Conservation (phyloP, 2,113 vertebrate genomes). For the Prolemur simus region DNA sequence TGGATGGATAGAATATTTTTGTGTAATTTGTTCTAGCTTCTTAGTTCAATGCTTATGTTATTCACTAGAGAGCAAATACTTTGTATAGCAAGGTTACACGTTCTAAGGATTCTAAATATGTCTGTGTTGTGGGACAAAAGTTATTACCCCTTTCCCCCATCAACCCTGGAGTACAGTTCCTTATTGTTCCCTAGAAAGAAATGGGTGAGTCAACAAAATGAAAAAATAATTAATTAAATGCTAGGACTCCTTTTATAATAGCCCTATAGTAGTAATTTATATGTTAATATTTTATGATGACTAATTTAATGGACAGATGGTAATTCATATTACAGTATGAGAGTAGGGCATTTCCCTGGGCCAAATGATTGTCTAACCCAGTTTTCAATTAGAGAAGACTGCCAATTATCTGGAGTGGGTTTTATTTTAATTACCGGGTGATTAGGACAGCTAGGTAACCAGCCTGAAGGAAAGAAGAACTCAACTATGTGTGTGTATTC, state of each 20-base stretch:
- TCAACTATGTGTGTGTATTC: constrained; percentile 1
- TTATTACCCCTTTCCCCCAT: not conserved
- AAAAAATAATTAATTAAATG: constrained; percentile 43
- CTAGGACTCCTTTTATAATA: constrained; percentile 46
- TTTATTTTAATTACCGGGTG: constrained; percentile 82
- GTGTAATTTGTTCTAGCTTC: not conserved
- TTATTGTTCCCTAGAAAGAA: constrained; percentile 57
- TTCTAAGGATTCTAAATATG: not conserved
- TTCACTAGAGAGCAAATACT: not conserved
- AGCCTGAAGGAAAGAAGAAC: constrained; percentile 61
- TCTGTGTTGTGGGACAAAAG: not conserved
- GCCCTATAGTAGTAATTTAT: constrained; percentile 63
- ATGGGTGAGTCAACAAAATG: constrained; percentile 49
- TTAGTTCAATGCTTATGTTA: not conserved
- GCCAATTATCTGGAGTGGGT: constrained; percentile 79
- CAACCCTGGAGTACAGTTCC: not conserved
- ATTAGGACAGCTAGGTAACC: constrained; percentile 77
- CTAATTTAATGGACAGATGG: constrained; percentile 83
- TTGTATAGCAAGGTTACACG: not conserved
- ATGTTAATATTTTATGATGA: constrained; percentile 75
- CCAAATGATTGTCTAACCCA: constrained; percentile 77
- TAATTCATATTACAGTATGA: constrained; percentile 68
- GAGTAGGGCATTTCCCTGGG: constrained; percentile 74
- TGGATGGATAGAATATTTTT: not conserved
- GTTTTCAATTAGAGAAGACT: constrained; percentile 82